Conservation (phyloP, 2,888 invertebrate genomes). For the Thera britannica region DNA sequence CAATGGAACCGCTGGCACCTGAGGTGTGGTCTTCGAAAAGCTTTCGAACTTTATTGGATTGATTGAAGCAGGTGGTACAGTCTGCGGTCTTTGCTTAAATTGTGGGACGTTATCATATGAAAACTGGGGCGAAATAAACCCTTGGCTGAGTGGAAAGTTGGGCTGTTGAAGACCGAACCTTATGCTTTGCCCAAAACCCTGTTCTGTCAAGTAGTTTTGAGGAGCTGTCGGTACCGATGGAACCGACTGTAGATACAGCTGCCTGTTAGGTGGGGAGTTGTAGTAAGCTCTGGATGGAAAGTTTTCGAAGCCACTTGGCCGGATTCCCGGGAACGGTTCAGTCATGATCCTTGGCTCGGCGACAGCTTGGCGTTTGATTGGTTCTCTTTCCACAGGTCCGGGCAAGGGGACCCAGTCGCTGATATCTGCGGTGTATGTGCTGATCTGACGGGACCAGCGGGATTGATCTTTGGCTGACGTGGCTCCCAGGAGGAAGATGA, state of each 20-base stretch:
- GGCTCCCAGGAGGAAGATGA: conserved; percentile 58
- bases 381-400: conserved; percentile 65
- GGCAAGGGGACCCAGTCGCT: conserved; percentile 78
- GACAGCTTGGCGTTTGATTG: conserved; percentile 72
- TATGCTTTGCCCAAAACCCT: conserved; percentile 74
- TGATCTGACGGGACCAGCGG: conserved; percentile 81
- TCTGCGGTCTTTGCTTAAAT: conserved; percentile 57
- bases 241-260: conserved; percentile 73
- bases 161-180: conserved; percentile 74
- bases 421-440: conserved; percentile 76
- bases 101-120: conserved; percentile 64
- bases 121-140: conserved; percentile 69
- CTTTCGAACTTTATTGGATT: conserved; percentile 67
- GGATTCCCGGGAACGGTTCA: conserved; percentile 70
- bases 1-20: conserved; percentile 35
- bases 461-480: conserved; percentile 62
- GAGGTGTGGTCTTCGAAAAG: conserved; percentile 50
- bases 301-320: conserved; percentile 62
- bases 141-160: conserved; percentile 72
- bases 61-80: conserved; percentile 52
- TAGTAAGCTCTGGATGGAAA: conserved; percentile 68
- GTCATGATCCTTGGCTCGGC: conserved; percentile 78
- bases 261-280: conserved; percentile 66
- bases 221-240: conserved; percentile 75
- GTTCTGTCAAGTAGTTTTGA: conserved; percentile 73